Conservation (phyloP, 2,797 vertebrate species). For the Xenentodon cancila region DNA sequence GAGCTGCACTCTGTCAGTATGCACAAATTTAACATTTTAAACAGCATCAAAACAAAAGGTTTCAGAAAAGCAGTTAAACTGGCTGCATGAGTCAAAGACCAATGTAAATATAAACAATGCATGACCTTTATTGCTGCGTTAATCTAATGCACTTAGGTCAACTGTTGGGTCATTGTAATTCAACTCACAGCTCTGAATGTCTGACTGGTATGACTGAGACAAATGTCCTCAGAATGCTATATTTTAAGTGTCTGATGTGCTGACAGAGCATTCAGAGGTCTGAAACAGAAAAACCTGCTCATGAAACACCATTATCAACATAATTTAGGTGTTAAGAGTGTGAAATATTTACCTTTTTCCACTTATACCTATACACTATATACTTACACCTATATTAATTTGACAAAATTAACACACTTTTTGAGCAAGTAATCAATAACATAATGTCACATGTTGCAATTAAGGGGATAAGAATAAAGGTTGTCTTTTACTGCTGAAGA, state of each 20-base stretch:
- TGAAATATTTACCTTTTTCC: no score
- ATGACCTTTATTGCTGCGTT: neutral
- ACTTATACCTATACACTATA: no score
- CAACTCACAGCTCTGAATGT: neutral
- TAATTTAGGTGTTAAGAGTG: no score
- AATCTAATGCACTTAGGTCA: neutral
- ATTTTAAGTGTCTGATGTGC: constrained; percentile 7
- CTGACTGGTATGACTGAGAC: constrained; percentile 5
- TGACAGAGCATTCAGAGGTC: neutral
- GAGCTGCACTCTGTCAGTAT: no score
- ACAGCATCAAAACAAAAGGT: no score
- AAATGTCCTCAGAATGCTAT: neutral
- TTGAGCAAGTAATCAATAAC: neutral
- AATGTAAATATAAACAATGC: no score
- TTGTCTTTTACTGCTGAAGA: neutral
- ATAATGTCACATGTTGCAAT: neutral
- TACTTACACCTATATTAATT: neutral
- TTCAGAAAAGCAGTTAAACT: no score
- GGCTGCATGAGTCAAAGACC: no score
- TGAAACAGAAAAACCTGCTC: neutral
- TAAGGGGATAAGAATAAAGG: no score
- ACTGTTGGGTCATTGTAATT: constrained; percentile 1
- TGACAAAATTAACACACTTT: neutral
- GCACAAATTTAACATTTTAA: no score
- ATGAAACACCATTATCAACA: no score